phyloP scores from a whole-genome alignment of 2,113 vertebrate genomes.

The Alligator sinensis region DNA sequence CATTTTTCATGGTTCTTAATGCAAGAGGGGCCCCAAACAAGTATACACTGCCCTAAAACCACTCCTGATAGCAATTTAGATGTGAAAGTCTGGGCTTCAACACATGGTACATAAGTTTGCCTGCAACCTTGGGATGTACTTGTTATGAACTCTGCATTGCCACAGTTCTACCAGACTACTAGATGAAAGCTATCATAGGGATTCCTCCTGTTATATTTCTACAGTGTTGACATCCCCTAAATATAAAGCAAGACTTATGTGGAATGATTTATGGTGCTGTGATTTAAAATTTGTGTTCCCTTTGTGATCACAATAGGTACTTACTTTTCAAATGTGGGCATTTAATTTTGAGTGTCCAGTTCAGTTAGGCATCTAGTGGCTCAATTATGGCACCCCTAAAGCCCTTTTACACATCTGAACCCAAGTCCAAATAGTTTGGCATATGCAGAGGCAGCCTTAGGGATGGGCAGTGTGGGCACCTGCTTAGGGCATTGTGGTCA shows the following conservation, averaged over 20 bases:
- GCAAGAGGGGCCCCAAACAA: too few species aligned
- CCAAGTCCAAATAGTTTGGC: not conserved
- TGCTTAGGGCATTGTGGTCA: too few species aligned
- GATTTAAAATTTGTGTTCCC: not conserved
- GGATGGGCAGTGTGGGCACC: too few species aligned
- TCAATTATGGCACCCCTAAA: accelerated
- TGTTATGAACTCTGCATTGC: not conserved
- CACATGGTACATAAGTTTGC: too few species aligned
- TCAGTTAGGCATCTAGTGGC: accelerated
- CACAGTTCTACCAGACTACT: not conserved
- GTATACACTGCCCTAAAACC: too few species aligned
- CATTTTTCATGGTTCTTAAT: too few species aligned
- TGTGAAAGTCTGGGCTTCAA: not conserved
- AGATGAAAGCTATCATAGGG: too few species aligned
- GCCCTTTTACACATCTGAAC: not conserved
- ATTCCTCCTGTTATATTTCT: not conserved
- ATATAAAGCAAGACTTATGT: not conserved
- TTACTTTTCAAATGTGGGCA: not conserved
- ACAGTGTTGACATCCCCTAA: not conserved
- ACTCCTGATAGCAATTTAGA: too few species aligned
- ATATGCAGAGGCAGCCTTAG: too few species aligned
- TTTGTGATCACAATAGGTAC: not conserved
- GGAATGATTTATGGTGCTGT: not conserved
- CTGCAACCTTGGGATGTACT: too few species aligned
- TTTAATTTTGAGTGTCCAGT: not conserved